Base-by-base conservation (phyloP, 2,113 vertebrate species). In the Zosterops borbonicus region DNA sequence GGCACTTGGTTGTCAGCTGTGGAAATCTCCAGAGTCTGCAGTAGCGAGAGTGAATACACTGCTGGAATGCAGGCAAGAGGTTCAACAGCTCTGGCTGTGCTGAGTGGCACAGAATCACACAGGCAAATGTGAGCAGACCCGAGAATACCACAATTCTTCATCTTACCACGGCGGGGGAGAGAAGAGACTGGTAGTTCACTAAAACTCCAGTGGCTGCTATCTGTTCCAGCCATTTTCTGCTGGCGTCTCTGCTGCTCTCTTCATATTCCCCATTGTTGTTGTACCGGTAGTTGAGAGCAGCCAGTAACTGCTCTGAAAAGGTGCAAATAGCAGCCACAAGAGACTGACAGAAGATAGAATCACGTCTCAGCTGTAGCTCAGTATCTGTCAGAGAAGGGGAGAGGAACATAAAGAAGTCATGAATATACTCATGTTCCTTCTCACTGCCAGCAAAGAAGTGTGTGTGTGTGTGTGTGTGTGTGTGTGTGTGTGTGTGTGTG, bases 191-290 rank as follows among this genome's bases (percentile, higher is more conserved):
- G 96, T 99, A 99, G 97, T 99, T 98, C 59, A 99, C 97, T 42
- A 99, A 96, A 92, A 98, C 98, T 0, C 99, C 99, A 0, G 99
- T 99, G 95, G 97, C 98, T 2, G 99, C 98, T 79, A 99, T 98
- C 95, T 99, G 99, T 95, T 99, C 99, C 95, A 99, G 97, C 99
- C 99, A 99, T 95, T 99, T 99, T 95, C 98, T 98, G 98, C 99
- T 99, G 97, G 99, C 99, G 1, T 99, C 99, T 49, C 99, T 98
- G 98, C 99, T 98, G 95, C 98, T 99, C 73, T 99, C 99, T 81
- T 99, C 99, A 4, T 99, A 99, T 70, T 99, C 99, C 70, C 99
- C 99, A 0, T 98, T 99, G 90, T 99, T 99, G 98, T 99, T 99
- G 97, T 99, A 99, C 39, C 99, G 98, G 47, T 97, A 98, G 91